Evolutionary conservation across 2,888 invertebrate genomes (phyloP), one percentile per base, ranked within the genome.

Genomic region (Macrosoma leucophasiata): DNA sequence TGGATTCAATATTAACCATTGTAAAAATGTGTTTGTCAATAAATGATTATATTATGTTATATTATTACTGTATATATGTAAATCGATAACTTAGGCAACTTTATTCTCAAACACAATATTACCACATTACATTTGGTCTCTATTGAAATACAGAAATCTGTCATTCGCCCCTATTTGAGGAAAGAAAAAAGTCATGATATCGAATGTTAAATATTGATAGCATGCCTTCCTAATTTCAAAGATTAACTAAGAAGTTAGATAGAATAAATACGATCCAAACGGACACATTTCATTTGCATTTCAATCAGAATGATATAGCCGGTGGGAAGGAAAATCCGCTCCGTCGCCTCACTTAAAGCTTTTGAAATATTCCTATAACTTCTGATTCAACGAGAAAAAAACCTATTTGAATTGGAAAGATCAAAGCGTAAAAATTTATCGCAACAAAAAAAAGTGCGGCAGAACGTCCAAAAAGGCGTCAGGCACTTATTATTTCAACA

Each of bases 361-460:
- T 78, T 78, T 74, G 70, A 79, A 81, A 82, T 82, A 79, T 81
- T 79, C 79, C 74, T 75, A 79, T 81, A 81, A 82, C 74, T 81
- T 79, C 64, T 74, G 78, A 78, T 71, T 73, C 72, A 65, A 72
- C 64, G 69, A 64, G 63, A 72, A 75, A 74, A 79, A 79, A 75
- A 75, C 79, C 77, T 76, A 79, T 81, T 82, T 79, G 79, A 81
- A 81, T 79, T 79, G 79, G 71, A 78, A 79, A 82, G 81, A 79
- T 82, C 81, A 81, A 79, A 81, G 78, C 71, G 72, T 77, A 71
- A 78, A 79, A 81, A 79, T 75, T 79, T 78, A 77, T 76, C 70
- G 73, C 65, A 67, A 71, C 72, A 79, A 76, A 78, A 63, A 67
- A 72, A 71, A 54, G 63, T 66, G 61, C 64, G 50, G 59, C 68